Evolutionary conservation across 2,888 invertebrate genomes (phyloP).

Genomic region (Nemurella pictetii): DNA sequence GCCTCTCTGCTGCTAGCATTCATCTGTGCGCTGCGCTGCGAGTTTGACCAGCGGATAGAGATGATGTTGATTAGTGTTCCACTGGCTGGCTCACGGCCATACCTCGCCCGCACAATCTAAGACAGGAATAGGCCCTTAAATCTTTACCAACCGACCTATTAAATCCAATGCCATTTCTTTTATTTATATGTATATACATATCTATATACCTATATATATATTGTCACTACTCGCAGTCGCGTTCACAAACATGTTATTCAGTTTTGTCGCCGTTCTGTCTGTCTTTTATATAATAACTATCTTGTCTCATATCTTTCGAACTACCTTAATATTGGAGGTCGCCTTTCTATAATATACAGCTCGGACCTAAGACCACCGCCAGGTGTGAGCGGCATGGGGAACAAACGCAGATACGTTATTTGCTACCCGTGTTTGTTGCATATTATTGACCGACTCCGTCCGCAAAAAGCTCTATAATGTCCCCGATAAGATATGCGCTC

Average conservation of each 20-base stretch:
- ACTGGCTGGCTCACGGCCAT: slow-evolving; percentile 15
- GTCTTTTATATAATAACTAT: neutral
- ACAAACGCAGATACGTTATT: neutral
- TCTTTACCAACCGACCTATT: slow-evolving; percentile 12
- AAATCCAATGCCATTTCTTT: slow-evolving; percentile 22
- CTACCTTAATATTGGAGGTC: slow-evolving; percentile 2
- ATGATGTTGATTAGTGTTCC: slow-evolving; percentile 13
- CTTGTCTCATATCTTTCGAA: neutral
- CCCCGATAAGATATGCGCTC: neutral
- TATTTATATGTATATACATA: neutral
- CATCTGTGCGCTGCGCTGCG: neutral
- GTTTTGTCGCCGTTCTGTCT: neutral
- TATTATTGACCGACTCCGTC: neutral
- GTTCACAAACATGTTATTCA: slow-evolving; percentile 11
- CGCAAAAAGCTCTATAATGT: neutral
- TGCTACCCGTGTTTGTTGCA: neutral
- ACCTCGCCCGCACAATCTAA: slow-evolving; percentile 13
- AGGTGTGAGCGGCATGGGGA: neutral
- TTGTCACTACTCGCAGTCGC: neutral
- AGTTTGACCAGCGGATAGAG: neutral
- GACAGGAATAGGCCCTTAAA: neutral
- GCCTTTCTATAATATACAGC: neutral
- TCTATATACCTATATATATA: too few relatives aligned
- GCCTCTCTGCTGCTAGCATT: neutral
- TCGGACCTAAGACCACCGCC: neutral